Percentiles rank a stretch among this genome's conserved stretches.
Evolutionary conservation across 1,140 invertebrate species (phyloP).

Genomic region (Cherax quadricarinatus): DNA sequence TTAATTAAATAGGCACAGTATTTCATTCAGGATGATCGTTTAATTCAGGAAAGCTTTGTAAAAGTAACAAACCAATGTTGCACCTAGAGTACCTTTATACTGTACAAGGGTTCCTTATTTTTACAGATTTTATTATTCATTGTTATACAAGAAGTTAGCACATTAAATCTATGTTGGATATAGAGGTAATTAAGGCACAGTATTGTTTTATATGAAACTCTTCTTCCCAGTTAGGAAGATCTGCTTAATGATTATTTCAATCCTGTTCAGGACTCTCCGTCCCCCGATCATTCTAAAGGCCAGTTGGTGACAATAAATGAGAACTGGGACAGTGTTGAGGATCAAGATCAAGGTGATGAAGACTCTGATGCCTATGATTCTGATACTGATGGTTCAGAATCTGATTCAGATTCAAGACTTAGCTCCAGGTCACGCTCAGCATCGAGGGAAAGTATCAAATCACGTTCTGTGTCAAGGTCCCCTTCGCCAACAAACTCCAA

Average conservation of each 20-base stretch:
- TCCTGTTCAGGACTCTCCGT: conserved; percentile 73
- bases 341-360: conserved; percentile 71
- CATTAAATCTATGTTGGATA: too few relatives aligned
- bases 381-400: conserved; percentile 62
- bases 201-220: too few relatives aligned
- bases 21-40: too few relatives aligned
- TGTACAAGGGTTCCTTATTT: too few relatives aligned
- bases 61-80: too few relatives aligned
- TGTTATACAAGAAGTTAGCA: too few relatives aligned
- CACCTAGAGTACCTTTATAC: too few relatives aligned
- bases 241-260: neutral
- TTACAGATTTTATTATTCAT: too few relatives aligned
- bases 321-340: conserved; percentile 73
- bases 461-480: conserved; percentile 42
- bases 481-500: conserved; percentile 61
- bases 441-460: conserved; percentile 53
- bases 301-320: conserved; percentile 74
- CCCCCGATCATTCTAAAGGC: conserved; percentile 71
- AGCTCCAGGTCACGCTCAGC: conserved; percentile 59
- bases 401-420: conserved; percentile 62
- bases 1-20: too few relatives aligned
- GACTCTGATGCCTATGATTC: conserved; percentile 70
- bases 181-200: too few relatives aligned
- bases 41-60: too few relatives aligned
- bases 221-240: too few relatives aligned